A percentile compares a stretch with the other conserved stretches of the same genome.
Evolutionary conservation across 2,888 invertebrate species (phyloP).

Genomic region (Patella depressa): DNA sequence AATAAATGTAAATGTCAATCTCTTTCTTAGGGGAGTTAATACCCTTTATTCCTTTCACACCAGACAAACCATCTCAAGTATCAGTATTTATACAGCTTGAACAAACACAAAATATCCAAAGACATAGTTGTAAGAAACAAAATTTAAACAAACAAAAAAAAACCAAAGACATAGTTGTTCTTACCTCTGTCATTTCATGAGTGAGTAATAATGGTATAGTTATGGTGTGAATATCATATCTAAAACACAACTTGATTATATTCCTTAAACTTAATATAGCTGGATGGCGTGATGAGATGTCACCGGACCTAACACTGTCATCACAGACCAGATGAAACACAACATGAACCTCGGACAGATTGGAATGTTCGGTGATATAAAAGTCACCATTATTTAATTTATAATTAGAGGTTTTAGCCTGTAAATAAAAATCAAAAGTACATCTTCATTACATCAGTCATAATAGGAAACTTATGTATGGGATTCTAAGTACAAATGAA

Average conservation of each 20-base stretch:
- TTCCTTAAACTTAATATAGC: conserved; percentile 94
- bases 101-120: too few species aligned
- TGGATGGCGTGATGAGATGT: conserved; percentile 96
- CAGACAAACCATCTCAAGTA: too few species aligned
- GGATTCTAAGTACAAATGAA: too few species aligned
- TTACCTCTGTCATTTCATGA: conserved; percentile 93
- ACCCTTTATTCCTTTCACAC: too few species aligned
- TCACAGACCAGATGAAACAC: conserved; percentile 96
- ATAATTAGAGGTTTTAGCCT: conserved; percentile 52
- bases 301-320: conserved; percentile 78
- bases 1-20: too few species aligned
- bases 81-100: too few species aligned
- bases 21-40: too few species aligned
- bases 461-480: too few species aligned
- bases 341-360: conserved; percentile 93
- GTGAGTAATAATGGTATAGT: conserved; percentile 93
- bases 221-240: conserved; percentile 92
- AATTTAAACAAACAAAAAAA: conserved; percentile 7
- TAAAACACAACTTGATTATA: conserved; percentile 94
- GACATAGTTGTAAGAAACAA: background rate
- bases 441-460: too few species aligned
- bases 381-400: conserved; percentile 67
- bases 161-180: conserved; percentile 23
- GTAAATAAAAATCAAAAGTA: conserved; percentile 23
- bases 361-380: conserved; percentile 81